These are phyloP conservation scores for Agrochola lychnidis DNA, from an alignment of 2,888 invertebrate species.

Conservation along the genomic window DNA sequence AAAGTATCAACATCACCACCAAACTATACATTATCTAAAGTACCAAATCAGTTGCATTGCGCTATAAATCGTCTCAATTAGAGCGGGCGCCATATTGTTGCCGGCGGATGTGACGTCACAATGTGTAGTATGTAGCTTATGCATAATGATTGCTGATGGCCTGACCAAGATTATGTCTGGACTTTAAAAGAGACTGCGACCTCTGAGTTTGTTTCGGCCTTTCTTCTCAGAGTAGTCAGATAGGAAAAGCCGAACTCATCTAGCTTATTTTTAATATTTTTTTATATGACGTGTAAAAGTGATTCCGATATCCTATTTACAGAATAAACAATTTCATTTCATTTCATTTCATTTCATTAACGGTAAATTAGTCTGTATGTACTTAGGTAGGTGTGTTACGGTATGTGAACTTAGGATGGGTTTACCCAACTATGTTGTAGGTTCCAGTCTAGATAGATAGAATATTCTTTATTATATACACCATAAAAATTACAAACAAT, in stretches of 20 bases:
- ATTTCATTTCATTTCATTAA: too few species aligned
- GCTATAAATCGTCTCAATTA: slow-evolving; percentile 59
- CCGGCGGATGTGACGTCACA: slow-evolving; percentile 62
- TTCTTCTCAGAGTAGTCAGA: too few species aligned
- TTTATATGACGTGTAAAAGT: too few species aligned
- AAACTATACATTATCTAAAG: slow-evolving; percentile 23
- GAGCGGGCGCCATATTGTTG: slow-evolving; percentile 60
- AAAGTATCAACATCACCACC: slow-evolving; percentile 22
- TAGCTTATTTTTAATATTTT: too few species aligned
- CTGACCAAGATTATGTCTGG: too few species aligned
- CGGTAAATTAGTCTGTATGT: slow-evolving; percentile 41
- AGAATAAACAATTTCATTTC: too few species aligned
- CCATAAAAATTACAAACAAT: too few species aligned
- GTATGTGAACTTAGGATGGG: slow-evolving; percentile 8
- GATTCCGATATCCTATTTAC: too few species aligned
- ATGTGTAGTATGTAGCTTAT: slow-evolving; percentile 27
- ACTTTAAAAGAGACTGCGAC: too few species aligned
- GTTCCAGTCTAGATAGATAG: not conserved
- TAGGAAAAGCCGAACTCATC: too few species aligned
- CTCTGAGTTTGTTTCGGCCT: too few species aligned
- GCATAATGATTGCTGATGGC: slow-evolving; percentile 62
- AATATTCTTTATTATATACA: too few species aligned
- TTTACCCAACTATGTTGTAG: not conserved
- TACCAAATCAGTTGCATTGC: slow-evolving; percentile 48
- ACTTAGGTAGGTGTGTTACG: slow-evolving; percentile 24